phyloP scores from a whole-genome alignment of 1,140 invertebrate genomes.

The Drosophila ficusphila region DNA sequence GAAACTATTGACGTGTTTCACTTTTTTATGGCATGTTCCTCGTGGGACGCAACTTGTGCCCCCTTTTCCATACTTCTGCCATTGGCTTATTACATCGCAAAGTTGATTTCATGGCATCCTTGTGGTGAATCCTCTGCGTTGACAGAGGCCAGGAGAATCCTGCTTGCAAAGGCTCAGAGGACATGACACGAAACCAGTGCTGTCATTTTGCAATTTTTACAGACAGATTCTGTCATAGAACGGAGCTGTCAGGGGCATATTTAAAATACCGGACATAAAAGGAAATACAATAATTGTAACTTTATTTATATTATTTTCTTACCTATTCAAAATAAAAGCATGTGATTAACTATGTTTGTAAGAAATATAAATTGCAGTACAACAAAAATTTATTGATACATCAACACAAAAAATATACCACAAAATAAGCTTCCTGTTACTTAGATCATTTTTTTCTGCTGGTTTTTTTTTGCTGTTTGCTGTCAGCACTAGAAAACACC shows the following conservation, averaged over 20 bases:
- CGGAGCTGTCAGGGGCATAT: no score
- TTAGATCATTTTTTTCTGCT: not conserved
- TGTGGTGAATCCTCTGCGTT: slow-evolving; percentile 12
- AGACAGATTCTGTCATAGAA: no score
- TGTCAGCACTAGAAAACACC: not conserved
- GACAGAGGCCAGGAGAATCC: slow-evolving; percentile 30
- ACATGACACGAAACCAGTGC: slow-evolving; percentile 4
- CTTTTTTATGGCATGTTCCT: slow-evolving; percentile 35
- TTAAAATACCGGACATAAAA: no score
- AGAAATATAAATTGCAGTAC: no score
- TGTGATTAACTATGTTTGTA: no score
- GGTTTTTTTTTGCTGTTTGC: not conserved
- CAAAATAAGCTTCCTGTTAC: no score
- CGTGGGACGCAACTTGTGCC: slow-evolving; percentile 25
- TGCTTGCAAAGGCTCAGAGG: not conserved
- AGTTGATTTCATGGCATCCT: slow-evolving; percentile 40
- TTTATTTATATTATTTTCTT: no score
- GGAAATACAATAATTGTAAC: no score
- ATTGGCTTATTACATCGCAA: slow-evolving; percentile 42
- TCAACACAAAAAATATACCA: no score
- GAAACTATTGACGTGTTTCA: slow-evolving; percentile 53
- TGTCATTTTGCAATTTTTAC: not conserved
- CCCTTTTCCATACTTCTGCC: not conserved
- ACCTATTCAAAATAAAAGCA: no score
- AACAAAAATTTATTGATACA: no score